A percentile compares a stretch with the other conserved stretches of the same genome.
Conservation (phyloP, 2,888 invertebrate species). For the Tiliacea aurago region DNA sequence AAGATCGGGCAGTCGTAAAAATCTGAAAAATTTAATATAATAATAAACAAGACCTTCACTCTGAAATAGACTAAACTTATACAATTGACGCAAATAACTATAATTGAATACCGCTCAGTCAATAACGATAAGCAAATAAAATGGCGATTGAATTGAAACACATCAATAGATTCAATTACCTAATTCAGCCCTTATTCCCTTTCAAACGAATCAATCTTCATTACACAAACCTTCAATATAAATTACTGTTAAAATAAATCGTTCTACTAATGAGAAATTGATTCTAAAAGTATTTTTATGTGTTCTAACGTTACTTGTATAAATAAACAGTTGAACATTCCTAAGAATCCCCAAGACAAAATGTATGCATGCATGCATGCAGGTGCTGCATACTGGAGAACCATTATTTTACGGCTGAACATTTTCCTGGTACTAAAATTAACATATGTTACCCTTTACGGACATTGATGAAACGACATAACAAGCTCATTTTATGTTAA, state of each 20-base stretch:
- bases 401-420: conserved; percentile 20
- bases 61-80: neutral
- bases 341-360: conserved; percentile 30
- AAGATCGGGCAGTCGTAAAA: conserved; percentile 16
- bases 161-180: conserved; percentile 53
- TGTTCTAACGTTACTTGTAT: conserved; percentile 65
- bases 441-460: conserved; percentile 33
- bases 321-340: conserved; percentile 69
- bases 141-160: conserved; percentile 41
- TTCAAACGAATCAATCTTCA: conserved; percentile 52
- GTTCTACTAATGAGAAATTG: conserved; percentile 55
- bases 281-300: conserved; percentile 69
- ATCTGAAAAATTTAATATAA: too few relatives aligned
- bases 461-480: conserved; percentile 27
- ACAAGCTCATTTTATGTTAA: conserved; percentile 25
- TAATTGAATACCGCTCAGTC: conserved; percentile 33
- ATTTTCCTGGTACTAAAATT: conserved; percentile 48
- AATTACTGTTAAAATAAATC: conserved; percentile 43
- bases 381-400: conserved; percentile 24
- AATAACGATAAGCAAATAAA: conserved; percentile 32
- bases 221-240: conserved; percentile 33
- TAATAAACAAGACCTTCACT: neutral
- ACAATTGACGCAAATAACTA: conserved; percentile 1
- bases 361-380: conserved; percentile 32
- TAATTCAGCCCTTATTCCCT: conserved; percentile 21